Percentiles rank a stretch among this genome's conserved stretches.
These are phyloP conservation scores for Gadus chalcogrammus DNA, from an alignment of 2,113 vertebrate genomes.

Conservation along the genomic window DNA sequence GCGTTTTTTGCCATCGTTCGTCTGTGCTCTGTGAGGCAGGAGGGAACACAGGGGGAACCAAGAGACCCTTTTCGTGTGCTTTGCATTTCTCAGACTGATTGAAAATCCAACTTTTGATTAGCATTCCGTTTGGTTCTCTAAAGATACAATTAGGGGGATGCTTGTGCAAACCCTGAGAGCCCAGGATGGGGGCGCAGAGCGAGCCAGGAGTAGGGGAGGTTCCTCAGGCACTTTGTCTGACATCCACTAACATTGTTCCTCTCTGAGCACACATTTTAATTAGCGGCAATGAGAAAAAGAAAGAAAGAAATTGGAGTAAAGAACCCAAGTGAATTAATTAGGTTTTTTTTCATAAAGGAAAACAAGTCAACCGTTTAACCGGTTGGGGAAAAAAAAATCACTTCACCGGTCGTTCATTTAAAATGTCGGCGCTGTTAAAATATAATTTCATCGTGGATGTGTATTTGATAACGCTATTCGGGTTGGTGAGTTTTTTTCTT, in stretches of 20 bases:
- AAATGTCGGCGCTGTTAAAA: constrained; percentile 31
- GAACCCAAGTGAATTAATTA: constrained; percentile 41
- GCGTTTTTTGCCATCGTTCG: constrained; percentile 19
- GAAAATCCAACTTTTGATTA: constrained; percentile 63
- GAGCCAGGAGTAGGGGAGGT: constrained; percentile 50
- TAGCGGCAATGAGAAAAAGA: constrained; percentile 65
- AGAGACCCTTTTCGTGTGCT: constrained; percentile 33
- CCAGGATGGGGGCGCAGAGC: constrained; percentile 52
- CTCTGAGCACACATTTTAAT: constrained; percentile 72
- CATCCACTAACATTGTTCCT: constrained; percentile 59
- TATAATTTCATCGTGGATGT: constrained; percentile 33
- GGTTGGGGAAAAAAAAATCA: constrained; percentile 32
- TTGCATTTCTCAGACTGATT: constrained; percentile 49
- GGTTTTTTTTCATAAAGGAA: constrained; percentile 44
- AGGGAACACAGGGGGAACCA: constrained; percentile 12
- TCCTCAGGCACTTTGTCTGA: constrained; percentile 68
- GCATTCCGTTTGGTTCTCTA: constrained; percentile 56
- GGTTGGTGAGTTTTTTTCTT: too few relatives aligned
- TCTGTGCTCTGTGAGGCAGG: background rate
- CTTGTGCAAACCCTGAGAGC: constrained; percentile 43
- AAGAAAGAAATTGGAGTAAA: constrained; percentile 12
- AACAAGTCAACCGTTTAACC: constrained; percentile 40
- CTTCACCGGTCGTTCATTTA: constrained; percentile 47
- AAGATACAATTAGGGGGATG: constrained; percentile 59
- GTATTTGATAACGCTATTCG: constrained; percentile 14